Evolutionary conservation across 2,888 invertebrate genomes (phyloP).

Genomic region (Brassicogethes aeneus): DNA sequence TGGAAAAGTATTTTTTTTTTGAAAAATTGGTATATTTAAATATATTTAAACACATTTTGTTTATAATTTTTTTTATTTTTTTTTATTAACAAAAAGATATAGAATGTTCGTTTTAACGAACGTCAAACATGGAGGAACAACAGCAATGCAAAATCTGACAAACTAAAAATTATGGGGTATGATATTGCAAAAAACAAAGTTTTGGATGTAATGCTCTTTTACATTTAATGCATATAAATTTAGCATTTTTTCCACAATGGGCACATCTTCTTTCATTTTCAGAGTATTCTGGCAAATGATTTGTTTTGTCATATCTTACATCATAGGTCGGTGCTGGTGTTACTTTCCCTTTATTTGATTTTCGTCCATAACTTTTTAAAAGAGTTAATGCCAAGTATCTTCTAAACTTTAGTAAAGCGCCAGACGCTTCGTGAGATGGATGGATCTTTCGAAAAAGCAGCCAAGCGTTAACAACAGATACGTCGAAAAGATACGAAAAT

Average conservation of each 20-base stretch:
- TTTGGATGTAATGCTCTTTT: background rate
- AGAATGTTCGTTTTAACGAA: background rate
- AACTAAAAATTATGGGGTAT: background rate
- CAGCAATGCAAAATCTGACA: too few relatives aligned
- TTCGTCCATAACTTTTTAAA: background rate
- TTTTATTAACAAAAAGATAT: background rate
- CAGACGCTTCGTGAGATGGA: too few relatives aligned
- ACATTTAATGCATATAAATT: background rate
- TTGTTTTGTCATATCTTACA: background rate
- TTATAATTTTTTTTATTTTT: background rate
- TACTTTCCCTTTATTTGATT: background rate
- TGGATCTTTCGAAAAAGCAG: constrained; percentile 1
- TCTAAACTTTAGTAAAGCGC: background rate
- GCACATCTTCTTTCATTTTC: background rate
- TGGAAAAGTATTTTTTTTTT: background rate
- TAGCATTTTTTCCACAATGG: background rate
- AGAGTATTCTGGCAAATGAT: background rate
- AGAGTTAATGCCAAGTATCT: background rate
- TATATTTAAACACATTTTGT: background rate
- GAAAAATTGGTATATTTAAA: background rate
- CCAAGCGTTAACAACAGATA: constrained; percentile 9
- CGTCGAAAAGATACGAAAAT: too few relatives aligned
- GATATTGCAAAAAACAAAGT: background rate
- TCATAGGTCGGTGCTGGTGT: background rate
- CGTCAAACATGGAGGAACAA: background rate